Percentiles rank a stretch among this genome's conserved stretches.
These are phyloP conservation scores for Carcina quercana DNA, from an alignment of 2,888 invertebrate genomes.

Conservation along the genomic window DNA sequence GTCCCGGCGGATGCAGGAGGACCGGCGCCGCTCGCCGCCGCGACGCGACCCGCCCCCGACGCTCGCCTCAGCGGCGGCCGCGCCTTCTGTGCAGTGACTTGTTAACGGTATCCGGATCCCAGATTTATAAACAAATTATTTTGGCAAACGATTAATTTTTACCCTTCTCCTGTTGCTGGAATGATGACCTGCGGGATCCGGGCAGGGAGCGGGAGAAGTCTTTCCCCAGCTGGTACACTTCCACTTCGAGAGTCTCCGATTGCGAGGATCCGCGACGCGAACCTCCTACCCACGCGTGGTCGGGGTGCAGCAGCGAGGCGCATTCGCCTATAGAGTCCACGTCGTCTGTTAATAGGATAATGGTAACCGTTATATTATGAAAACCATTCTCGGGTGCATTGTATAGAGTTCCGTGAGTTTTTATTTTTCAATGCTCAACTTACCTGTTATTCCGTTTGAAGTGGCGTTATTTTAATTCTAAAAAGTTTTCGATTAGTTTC, in stretches of 20 bases:
- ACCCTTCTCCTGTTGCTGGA: slow-evolving; percentile 81
- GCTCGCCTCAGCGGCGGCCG: slow-evolving; percentile 40
- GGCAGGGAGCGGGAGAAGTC: slow-evolving; percentile 91
- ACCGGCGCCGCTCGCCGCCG: slow-evolving; percentile 80
- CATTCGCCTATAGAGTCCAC: slow-evolving; percentile 85
- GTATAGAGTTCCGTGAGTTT: no score
- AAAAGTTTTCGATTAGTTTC: no score
- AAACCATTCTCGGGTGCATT: no score
- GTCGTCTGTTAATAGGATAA: slow-evolving; percentile 74
- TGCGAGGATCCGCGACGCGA: slow-evolving; percentile 92
- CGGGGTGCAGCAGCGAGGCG: slow-evolving; percentile 86
- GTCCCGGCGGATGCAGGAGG: slow-evolving; percentile 87
- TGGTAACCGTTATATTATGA: no score
- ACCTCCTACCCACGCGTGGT: slow-evolving; percentile 86
- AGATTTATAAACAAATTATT: no score
- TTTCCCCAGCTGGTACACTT: slow-evolving; percentile 88
- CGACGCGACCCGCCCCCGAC: slow-evolving; percentile 44
- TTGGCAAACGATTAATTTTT: no score
- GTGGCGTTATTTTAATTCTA: no score
- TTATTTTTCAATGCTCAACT: no score
- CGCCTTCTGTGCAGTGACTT: slow-evolving; percentile 19
- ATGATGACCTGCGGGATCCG: slow-evolving; percentile 88
- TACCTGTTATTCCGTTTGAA: no score
- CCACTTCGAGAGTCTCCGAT: slow-evolving; percentile 89
- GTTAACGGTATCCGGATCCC: no score